Evolutionary conservation across 1,140 invertebrate genomes (phyloP), one percentile per base, ranked within the genome.

Genomic region (Drosophila santomea): DNA sequence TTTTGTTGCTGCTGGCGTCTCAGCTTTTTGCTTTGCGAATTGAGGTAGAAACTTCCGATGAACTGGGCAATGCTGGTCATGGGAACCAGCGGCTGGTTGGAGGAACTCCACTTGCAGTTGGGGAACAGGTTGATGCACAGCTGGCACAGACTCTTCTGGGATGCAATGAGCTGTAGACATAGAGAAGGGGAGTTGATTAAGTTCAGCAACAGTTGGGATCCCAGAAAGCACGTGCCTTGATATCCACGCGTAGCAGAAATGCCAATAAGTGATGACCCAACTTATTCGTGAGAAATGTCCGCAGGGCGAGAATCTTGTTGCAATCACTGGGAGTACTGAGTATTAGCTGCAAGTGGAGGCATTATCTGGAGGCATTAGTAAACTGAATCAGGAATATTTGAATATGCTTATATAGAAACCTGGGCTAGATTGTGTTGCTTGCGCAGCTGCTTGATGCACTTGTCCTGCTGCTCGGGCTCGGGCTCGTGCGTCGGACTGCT

Each of bases 41-140:
- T 82, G 12, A 90, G 64, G 69, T 85, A 77, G 59, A 90, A 90
- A 15, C 74, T 82, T 17, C 48, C 52, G 20, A 84, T 81, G 48
- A 91, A 91, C 48, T 91, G 73, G 11, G 67, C 41, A 41, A 80
- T 66, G 39, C 52, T 80, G 44, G 78, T 86, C 7, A 80, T 12
- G 0, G 68, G 62, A 4, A 54, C 25, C 12, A 90, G 54, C 7
- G 55, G 51, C 17, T 69, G 39, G 35, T 72, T 79, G 15, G 59
- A 55, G 14, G 67, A 8, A 47, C 78, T 84, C 91, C 91, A 92
- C 43, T 76, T 85, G 63, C 90, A 91, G 38, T 92, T 91, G 48
- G 91, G 91, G 25, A 92, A 92, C 41, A 92, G 56, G 60, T 92
- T 92, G 15, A 91, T 91, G 54, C 90, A 92, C 43, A 92, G 35